Conservation (phyloP, 2,888 invertebrate genomes). For the Drosophila sordidula region DNA sequence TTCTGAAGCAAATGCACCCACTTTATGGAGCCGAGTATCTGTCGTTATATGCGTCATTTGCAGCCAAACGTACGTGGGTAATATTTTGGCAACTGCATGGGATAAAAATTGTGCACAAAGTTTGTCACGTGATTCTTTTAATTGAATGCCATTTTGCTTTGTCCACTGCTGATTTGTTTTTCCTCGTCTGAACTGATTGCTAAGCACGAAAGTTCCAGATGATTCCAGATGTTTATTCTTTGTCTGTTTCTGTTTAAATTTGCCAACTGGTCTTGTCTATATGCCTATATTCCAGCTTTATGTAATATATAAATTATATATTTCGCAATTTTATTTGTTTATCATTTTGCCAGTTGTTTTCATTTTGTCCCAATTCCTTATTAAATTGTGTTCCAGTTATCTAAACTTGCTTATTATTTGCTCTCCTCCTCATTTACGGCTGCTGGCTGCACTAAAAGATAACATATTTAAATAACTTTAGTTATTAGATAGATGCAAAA, state of each 20-base stretch:
- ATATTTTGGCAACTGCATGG: no score
- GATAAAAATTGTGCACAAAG: no score
- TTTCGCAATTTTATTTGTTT: background rate
- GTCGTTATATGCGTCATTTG: constrained; percentile 8
- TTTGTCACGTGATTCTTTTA: background rate
- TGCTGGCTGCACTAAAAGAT: background rate
- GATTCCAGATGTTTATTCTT: background rate
- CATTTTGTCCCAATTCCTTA: no score
- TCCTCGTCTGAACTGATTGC: no score
- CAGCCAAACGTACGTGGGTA: background rate
- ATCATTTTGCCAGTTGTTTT: no score
- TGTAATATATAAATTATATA: no score
- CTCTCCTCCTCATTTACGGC: background rate
- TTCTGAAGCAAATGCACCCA: constrained; percentile 10
- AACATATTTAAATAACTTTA: constrained; percentile 1
- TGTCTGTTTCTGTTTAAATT: background rate
- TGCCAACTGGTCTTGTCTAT: no score
- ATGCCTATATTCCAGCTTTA: no score
- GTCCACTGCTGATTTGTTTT: background rate
- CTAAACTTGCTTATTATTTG: background rate
- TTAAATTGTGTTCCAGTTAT: no score
- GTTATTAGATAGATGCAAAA: background rate
- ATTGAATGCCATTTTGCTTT: background rate
- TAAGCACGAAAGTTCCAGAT: background rate
- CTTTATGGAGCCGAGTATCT: background rate